Percentiles rank a stretch among this genome's conserved stretches.
These are phyloP conservation scores for Microvelia longipes DNA, from an alignment of 1,140 invertebrate genomes.

Conservation along the genomic window DNA sequence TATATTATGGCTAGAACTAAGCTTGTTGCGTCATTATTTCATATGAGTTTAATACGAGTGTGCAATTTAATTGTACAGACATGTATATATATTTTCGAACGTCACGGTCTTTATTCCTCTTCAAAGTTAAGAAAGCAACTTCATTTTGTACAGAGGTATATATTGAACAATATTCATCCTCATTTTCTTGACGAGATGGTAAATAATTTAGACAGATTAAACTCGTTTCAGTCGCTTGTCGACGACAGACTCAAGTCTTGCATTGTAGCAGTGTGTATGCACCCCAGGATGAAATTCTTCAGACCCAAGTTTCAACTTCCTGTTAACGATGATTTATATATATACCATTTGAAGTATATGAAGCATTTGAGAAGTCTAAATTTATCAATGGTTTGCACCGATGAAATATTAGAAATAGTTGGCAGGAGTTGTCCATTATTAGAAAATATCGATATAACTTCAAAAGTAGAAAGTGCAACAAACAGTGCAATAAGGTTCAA, in stretches of 20 bases:
- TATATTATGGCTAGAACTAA: not conserved
- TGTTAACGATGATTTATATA: not conserved
- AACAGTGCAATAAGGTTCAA: conserved; percentile 28
- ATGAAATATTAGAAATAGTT: conserved; percentile 36
- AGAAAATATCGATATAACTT: conserved; percentile 37
- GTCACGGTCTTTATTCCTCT: not conserved
- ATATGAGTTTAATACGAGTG: not conserved
- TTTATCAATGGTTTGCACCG: conserved; percentile 36
- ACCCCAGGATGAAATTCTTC: not conserved
- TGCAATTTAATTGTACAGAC: not conserved
- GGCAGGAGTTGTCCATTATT: conserved; percentile 31
- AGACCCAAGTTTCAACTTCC: not conserved
- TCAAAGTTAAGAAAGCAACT: not conserved
- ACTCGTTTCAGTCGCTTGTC: not conserved
- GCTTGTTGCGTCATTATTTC: not conserved
- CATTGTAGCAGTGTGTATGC: not conserved
- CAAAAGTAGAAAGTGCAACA: conserved; percentile 32
- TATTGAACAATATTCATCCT: not conserved
- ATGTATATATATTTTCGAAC: not conserved
- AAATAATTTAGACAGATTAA: not conserved
- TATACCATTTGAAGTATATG: not conserved
- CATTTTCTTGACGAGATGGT: not conserved
- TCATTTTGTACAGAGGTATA: not conserved
- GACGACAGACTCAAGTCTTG: not conserved
- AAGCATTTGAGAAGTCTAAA: conserved; percentile 23